Evolutionary conservation across 2,797 vertebrate species (phyloP), one percentile per base, ranked within the genome.

Genomic region (Echeneis naucrates): DNA sequence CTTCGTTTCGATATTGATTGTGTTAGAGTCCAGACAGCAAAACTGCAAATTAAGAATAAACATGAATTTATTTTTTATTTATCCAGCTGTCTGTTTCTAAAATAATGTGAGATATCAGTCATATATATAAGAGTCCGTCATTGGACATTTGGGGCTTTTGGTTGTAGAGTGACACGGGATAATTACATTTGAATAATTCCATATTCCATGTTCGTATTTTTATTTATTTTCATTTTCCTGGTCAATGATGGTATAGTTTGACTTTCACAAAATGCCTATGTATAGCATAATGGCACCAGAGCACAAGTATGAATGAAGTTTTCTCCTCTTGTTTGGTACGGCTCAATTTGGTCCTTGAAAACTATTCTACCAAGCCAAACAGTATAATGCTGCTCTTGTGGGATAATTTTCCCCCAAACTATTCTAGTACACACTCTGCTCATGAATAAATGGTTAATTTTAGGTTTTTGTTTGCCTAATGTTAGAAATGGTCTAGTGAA

Each of bases 1-100:
- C 78, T 79, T 69, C 24, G 77, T 40, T 75, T 58, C 50, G 50
- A 68, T 47, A 80, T 72, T 67, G 44, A 68, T 68, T 53, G 24
- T 52, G 38, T 59, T 65, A n/a, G 16, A 51, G 16, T 56, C 24
- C 44, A 64, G 61, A 72, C 40, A 63, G 26, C 24, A 63, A 67
- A 72, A 53, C 47, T 3, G 1, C 56, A 61, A 63, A 66, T 60
- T 64, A 54, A 75, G 56, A 40, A 30, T 57, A 30, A 54, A 48
- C n/a, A 51, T 33, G 67, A 26, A n/a, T 26, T 40, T 7, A 3
- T 42, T 38, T 54, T 56, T 21, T 26, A 65, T 63, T 37, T 37
- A 70, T 47, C 17, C 40, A 66, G 23, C 42, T 51, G n/a, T 48
- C 37, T 63, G 24, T 13, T 55, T 8, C 13, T 42, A 14, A 26